Conservation (phyloP, 2,113 vertebrate genomes). For the Psittacula cyanocephala region DNA sequence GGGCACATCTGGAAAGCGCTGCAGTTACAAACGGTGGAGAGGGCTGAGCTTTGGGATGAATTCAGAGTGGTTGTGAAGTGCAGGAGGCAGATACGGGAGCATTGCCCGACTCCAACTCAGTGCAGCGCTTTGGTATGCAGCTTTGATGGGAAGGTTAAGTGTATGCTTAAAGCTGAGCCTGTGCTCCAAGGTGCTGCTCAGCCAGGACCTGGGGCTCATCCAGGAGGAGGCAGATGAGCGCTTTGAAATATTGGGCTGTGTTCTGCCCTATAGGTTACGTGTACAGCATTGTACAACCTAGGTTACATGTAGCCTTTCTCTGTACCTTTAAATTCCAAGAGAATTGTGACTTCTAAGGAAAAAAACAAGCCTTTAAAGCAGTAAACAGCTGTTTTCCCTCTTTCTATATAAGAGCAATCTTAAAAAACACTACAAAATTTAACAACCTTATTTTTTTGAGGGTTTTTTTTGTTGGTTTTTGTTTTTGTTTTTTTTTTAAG, state of each 20-base stretch:
- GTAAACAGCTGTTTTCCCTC: slow-evolving; percentile 61
- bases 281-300: background rate
- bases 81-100: background rate
- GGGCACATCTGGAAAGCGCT: background rate
- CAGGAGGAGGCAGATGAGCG: accelerated
- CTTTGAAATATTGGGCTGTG: background rate
- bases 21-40: accelerated
- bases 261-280: background rate
- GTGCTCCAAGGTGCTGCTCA: background rate
- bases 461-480: background rate
- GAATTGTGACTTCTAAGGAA: background rate
- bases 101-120: background rate
- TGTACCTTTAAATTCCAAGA: slow-evolving; percentile 34
- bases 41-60: background rate
- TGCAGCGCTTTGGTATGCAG: background rate
- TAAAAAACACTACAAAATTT: slow-evolving; percentile 42
- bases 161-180: background rate
- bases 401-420: slow-evolving; percentile 15
- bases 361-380: background rate
- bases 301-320: background rate
- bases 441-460: background rate
- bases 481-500: background rate
- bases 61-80: background rate
- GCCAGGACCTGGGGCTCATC: accelerated
- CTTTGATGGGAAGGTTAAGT: background rate